Base-by-base conservation (phyloP, 2,797 vertebrate species). In the Ptychobarbus kaznakovi region DNA sequence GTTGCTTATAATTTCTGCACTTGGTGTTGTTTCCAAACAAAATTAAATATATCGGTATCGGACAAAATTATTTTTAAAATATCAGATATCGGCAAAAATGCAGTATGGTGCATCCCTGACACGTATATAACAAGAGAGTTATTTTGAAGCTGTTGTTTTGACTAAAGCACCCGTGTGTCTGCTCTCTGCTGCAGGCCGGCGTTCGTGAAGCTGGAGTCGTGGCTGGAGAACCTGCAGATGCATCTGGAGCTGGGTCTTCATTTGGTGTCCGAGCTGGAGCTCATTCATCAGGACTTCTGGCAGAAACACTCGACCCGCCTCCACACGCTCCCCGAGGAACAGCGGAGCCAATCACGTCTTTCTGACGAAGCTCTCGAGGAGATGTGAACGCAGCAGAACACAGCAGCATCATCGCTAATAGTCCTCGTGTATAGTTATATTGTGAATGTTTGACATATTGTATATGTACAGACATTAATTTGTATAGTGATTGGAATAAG, bases 171-270 rank as follows among this genome's bases (percentile, higher is more conserved):
- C 16, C 6, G 38, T 20, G 32, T 35, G 70, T 65, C 72, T 84
- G 6, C 76, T 32, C 25, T 65, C 61, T 32, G 61, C 25, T 65
- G 61, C 87, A 99, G 98, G 86, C 97, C 97, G 0, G 94, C 96
- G 75, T 99, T 99, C 82, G 82, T 94, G 84, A 98, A 97, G 93
- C 94, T 99, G 92, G 97, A 97, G 83, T 96, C 96, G 86, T 99
- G 97, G 98, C 92, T 99, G 91, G 96, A 98, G 88, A 96, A 96
- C 82, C 96, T 99, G 25, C 96, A 94, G 93, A 97, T 98, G 97
- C 97, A 98, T 92, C 92, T 99, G 94, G 96, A 97, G 49, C 95
- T 97, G 38, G 95, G 94, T 77, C 93, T 99, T 25, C 97, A 97
- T 0, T 93, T 99, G 84, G 95, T 96, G 87, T 95, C 97, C 0